Evolutionary conservation across 2,888 invertebrate species (phyloP), one percentile per base, ranked within the genome.

Genomic region (Hipparchia semele): DNA sequence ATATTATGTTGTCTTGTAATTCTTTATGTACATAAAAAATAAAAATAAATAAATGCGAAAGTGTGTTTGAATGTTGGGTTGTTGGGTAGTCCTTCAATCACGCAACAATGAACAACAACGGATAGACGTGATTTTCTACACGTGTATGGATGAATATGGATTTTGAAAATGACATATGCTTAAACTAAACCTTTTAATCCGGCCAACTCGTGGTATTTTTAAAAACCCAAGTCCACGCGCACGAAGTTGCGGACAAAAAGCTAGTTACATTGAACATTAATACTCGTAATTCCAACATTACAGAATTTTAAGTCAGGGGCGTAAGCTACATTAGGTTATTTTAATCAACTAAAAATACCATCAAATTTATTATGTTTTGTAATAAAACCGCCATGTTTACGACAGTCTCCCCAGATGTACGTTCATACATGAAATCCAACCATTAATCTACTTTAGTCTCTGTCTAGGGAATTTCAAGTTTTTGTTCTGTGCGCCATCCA

Each of bases 331-430:
- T 54, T 6, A 23, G 23, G 23, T 23, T 13, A 54, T 6, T 54
- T 54, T 54, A 56, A 56, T 13, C 56, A 56, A 56, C 56, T 13
- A 56, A 56, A 56, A 56, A 56, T 56, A 56, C 6, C 6, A 56
- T 7, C n/a, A 13, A 13, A 2, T 23, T 23, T 23, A 56, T 56
- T 56, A 56, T 56, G 56, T 56, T 13, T 56, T 56, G 56, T 56
- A 56, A 56, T 56, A 56, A 56, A 56, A 56, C 56, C 56, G 56
- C 56, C 56, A 56, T 13, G 13, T 56, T 56, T 13, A 56, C 56
- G 56, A 56, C 56, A n/a, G 54, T 13, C 56, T 56, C 56, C 56
- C 56, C 56, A 56, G 56, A 56, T 56, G 56, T 56, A 13, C n/a
- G 54, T 54, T 13, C n/a, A 56, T 13, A 56, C 56, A 13, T 56